Percentiles rank a stretch among this genome's conserved stretches.
phyloP scores from a whole-genome alignment of 2,888 invertebrate genomes.

The Scrobipalpa atriplicella region DNA sequence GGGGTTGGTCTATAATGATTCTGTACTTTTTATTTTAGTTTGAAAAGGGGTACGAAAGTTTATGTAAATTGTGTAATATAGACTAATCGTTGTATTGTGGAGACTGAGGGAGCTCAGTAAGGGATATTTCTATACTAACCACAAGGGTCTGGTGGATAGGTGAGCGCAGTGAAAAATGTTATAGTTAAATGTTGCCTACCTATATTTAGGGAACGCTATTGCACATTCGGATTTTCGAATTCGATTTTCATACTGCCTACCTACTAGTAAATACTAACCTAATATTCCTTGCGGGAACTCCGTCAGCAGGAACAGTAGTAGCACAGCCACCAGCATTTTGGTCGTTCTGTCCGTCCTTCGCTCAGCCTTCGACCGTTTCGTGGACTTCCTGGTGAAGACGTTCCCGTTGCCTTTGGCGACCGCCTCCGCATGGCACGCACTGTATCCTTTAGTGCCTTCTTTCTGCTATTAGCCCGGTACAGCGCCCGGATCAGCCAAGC shows the following conservation, averaged over 20 bases:
- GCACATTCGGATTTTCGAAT: background rate
- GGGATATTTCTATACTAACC: too few species aligned
- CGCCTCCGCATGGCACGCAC: constrained; percentile 65
- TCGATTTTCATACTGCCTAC: background rate
- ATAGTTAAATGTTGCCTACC: background rate
- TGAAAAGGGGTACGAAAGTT: too few species aligned
- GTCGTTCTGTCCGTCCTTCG: constrained; percentile 90
- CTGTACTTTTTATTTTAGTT: too few species aligned
- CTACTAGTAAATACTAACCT: constrained; percentile 74
- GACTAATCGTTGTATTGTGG: too few species aligned
- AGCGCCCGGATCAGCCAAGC: constrained; percentile 88
- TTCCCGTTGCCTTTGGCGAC: constrained; percentile 67
- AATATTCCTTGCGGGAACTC: constrained; percentile 93
- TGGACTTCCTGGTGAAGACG: constrained; percentile 66
- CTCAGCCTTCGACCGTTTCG: constrained; percentile 72
- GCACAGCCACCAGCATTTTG: constrained; percentile 93
- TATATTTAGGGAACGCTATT: background rate
- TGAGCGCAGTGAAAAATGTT: too few species aligned
- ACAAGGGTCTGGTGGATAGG: too few species aligned
- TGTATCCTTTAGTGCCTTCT: constrained; percentile 82
- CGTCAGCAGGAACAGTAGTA: constrained; percentile 92
- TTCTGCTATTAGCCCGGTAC: constrained; percentile 86
- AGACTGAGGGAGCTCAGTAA: too few species aligned
- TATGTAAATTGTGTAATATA: too few species aligned
- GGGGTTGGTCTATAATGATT: background rate